Conservation (phyloP, 2,797 vertebrate species). For the Salmo trutta region DNA sequence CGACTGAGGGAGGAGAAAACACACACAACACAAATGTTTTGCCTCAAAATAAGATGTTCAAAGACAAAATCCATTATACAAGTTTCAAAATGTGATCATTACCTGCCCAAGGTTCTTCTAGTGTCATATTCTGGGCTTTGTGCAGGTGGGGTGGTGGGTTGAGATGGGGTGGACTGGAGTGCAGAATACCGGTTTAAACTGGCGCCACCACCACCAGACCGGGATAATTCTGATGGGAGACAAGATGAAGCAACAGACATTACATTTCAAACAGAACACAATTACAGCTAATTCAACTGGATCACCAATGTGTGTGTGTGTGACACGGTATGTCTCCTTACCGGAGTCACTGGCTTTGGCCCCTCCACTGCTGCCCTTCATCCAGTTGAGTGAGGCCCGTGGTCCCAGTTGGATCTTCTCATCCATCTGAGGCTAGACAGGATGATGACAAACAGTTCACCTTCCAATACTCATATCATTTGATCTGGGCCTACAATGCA, state of each 20-base stretch:
- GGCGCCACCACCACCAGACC: conserved; percentile 82
- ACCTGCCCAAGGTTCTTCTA: conserved; percentile 89
- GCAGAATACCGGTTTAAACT: conserved; percentile 94
- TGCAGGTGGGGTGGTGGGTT: conserved; percentile 71
- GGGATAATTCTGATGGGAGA: conserved; percentile 80
- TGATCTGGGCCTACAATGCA: not conserved
- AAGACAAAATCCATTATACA: not conserved
- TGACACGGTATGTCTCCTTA: conserved; percentile 55
- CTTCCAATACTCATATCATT: not conserved
- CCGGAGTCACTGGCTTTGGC: conserved; percentile 94
- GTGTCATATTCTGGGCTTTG: conserved; percentile 84
- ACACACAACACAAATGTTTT: not conserved
- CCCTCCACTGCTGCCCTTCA: conserved; percentile 97
- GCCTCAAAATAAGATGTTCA: not conserved
- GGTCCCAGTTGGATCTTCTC: conserved; percentile 98
- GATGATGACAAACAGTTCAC: not conserved
- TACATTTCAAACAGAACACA: not conserved
- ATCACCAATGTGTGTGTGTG: not conserved
- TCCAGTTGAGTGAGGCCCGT: conserved; percentile 94
- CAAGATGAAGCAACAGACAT: not conserved
- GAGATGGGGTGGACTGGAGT: conserved; percentile 83
- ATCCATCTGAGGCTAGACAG: conserved; percentile 89
- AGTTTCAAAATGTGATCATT: conserved; percentile 29
- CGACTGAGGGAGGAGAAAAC: conserved; percentile 57
- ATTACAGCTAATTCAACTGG: no score